These are phyloP conservation scores for Sycobia sp. DNA, from an alignment of 1,140 invertebrate species.

Conservation along the genomic window DNA sequence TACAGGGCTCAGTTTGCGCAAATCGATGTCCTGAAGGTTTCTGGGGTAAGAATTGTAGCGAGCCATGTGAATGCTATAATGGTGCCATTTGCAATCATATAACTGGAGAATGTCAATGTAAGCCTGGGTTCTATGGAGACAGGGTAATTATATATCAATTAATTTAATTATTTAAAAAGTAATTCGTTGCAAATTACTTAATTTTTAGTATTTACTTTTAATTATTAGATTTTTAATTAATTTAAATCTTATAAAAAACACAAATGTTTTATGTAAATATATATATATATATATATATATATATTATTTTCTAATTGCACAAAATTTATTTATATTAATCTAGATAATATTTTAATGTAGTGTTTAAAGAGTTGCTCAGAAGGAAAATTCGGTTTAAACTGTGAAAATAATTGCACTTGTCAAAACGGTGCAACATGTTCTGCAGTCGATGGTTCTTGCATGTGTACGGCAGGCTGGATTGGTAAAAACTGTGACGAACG, in stretches of 20 bases:
- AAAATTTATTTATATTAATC: too few species aligned
- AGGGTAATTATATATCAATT: constrained; percentile 69
- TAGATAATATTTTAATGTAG: constrained; percentile 54
- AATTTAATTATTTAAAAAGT: neutral
- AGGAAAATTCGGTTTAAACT: constrained; percentile 79
- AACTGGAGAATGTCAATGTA: constrained; percentile 76
- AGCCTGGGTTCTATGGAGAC: constrained; percentile 75
- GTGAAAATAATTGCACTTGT: constrained; percentile 75
- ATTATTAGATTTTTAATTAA: neutral
- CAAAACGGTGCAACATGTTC: constrained; percentile 77
- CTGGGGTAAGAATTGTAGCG: constrained; percentile 78
- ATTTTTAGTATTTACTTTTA: neutral
- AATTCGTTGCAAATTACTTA: neutral
- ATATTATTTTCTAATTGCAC: too few species aligned
- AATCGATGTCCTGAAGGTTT: constrained; percentile 73
- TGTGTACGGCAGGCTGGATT: constrained; percentile 76
- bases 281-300: too few species aligned
- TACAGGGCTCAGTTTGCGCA: constrained; percentile 76
- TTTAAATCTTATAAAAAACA: neutral
- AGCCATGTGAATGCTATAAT: constrained; percentile 87
- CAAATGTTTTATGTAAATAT: neutral
- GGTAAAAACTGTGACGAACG: constrained; percentile 73
- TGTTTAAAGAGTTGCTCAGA: constrained; percentile 78
- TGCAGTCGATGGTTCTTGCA: constrained; percentile 71
- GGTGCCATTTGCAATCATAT: constrained; percentile 80